Base-by-base conservation (phyloP, 2,888 invertebrate genomes). In the Plusia festucae region DNA sequence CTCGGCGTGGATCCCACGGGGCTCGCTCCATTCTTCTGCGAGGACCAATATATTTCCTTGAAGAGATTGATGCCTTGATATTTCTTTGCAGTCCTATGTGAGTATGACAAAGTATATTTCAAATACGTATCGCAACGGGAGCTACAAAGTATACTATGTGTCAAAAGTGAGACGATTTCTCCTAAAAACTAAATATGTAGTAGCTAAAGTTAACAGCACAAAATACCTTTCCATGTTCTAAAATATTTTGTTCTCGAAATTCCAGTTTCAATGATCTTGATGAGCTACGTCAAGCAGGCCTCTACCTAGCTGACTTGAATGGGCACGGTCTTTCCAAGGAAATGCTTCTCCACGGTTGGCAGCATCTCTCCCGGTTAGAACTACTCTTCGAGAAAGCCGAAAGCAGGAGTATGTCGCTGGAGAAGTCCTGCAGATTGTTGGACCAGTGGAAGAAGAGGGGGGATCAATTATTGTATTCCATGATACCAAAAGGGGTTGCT, bases 71-170 rank as follows among this genome's bases (percentile, higher is more conserved):
- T 70, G 96, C 97, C 0, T 96, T 98, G 44, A 97, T 98, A 63
- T 99, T 98, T 85, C 95, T 99, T 0, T 98, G 98, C 86, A 98
- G 98, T 82, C 98, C 99, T 0, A 95, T 99, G 97, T 98, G 91
- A 96, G 97, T 96, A 34, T 15, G 51, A 6, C 61, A 24, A 24
- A 24, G 24, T 24, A 24, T 3, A 24, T 24, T 24, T 24, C 5
- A 24, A 24, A 24, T 2, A 24, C 5, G 5, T 24, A 24, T 24
- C 24, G 24, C 24, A 24, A 24, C 2, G 24, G 24, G 24, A 24
- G 24, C 24, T 24, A 24, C 2, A 24, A 3, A 24, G 2, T 3
- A 24, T 3, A 24, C 2, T 24, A 24, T 24, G 24, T 24, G 24
- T 24, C 2, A 24, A 24, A 24, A 2, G 24, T 5, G n/a, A n/a